phyloP scores from a whole-genome alignment of 2,113 vertebrate species.

The Crotalus horridus region DNA sequence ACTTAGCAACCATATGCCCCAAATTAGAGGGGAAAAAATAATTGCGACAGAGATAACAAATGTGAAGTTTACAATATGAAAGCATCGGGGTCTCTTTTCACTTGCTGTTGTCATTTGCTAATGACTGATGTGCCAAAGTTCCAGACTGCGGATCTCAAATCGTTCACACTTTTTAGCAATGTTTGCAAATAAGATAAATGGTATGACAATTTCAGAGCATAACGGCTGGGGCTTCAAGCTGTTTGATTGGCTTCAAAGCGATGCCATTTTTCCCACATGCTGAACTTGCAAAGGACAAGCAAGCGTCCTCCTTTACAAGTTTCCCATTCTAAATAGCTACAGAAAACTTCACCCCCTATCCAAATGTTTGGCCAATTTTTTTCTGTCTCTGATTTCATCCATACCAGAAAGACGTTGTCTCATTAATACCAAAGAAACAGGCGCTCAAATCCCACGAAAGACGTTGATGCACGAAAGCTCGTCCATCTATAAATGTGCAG shows the following conservation, averaged over 20 bases:
- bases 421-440: background rate
- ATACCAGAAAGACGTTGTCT: background rate
- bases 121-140: background rate
- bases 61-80: background rate
- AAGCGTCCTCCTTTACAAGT: background rate
- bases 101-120: background rate
- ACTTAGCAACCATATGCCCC: background rate
- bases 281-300: background rate
- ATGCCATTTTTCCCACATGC: background rate
- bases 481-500: background rate
- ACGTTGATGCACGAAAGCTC: background rate
- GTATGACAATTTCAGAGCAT: background rate
- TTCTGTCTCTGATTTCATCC: too few relatives aligned
- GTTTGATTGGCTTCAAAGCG: background rate
- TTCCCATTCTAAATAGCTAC: background rate
- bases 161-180: background rate
- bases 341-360: background rate
- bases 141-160: background rate
- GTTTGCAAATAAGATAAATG: conserved; percentile 21
- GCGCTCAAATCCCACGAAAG: background rate
- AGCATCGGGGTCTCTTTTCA: background rate
- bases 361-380: background rate
- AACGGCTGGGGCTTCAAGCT: background rate
- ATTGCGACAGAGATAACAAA: background rate
- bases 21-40: background rate